These are phyloP conservation scores for Galerucella pusilla DNA, from an alignment of 2,888 invertebrate species.

Conservation along the genomic window DNA sequence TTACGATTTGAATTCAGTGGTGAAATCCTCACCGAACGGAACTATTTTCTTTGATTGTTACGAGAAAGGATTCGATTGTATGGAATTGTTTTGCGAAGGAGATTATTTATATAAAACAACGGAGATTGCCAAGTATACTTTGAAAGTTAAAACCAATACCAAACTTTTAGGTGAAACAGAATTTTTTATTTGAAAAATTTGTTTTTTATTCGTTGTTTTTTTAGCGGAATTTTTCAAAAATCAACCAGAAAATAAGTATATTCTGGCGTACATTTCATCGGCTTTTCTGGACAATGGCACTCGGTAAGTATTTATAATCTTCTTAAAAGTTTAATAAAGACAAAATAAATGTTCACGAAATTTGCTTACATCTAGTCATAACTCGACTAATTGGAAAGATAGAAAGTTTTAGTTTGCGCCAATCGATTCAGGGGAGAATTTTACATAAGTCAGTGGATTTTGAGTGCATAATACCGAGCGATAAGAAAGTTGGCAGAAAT, in stretches of 20 bases:
- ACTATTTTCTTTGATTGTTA: slow-evolving; percentile 40
- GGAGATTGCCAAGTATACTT: slow-evolving; percentile 39
- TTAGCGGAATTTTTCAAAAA: slow-evolving; percentile 40
- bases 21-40: slow-evolving; percentile 33
- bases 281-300: slow-evolving; percentile 40
- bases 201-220: not conserved
- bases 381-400: too few relatives aligned
- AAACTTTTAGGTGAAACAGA: slow-evolving; percentile 39
- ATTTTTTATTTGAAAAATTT: slow-evolving; percentile 5
- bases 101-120: slow-evolving; percentile 41
- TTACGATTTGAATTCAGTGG: slow-evolving; percentile 22
- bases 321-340: too few relatives aligned
- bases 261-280: slow-evolving; percentile 42
- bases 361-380: too few relatives aligned
- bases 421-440: too few relatives aligned
- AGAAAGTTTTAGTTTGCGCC: too few relatives aligned
- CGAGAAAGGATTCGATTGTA: slow-evolving; percentile 31
- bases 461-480: too few relatives aligned
- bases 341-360: not conserved
- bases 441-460: too few relatives aligned
- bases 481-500: too few relatives aligned
- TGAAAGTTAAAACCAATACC: slow-evolving; percentile 35
- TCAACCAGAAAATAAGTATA: slow-evolving; percentile 40
- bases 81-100: slow-evolving; percentile 39
- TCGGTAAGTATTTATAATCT: slow-evolving; percentile 35